A percentile compares a stretch with the other conserved stretches of the same genome.
phyloP scores from a whole-genome alignment of 1,140 invertebrate genomes.

The Diploscapter pachys region DNA sequence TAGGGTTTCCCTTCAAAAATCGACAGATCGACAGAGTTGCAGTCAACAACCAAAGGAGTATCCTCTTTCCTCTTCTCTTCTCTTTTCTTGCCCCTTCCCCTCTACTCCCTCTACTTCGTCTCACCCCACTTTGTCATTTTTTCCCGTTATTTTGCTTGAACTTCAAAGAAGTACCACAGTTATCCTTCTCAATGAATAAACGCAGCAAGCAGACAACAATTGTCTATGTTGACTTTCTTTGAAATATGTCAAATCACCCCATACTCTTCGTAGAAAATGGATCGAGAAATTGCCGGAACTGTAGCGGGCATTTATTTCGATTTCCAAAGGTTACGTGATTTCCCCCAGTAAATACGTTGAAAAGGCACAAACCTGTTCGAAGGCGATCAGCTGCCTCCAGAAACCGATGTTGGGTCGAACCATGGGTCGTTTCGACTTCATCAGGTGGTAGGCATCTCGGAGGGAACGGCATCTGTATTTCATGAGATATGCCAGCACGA shows the following conservation, averaged over 20 bases:
- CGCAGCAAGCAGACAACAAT: too few relatives aligned
- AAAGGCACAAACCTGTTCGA: conserved; percentile 64
- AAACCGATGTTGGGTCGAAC: conserved; percentile 85
- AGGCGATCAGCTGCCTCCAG: conserved; percentile 77
- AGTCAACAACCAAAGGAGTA: neutral
- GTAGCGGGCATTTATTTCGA: neutral
- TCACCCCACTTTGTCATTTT: neutral
- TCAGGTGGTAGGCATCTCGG: conserved; percentile 63
- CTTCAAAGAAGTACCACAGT: neutral
- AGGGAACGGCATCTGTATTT: conserved; percentile 74
- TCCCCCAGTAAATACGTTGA: too few relatives aligned
- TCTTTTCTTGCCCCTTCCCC: neutral
- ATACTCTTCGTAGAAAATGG: too few relatives aligned
- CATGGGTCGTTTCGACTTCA: conserved; percentile 67
- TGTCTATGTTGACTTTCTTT: too few relatives aligned
- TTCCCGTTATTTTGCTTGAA: neutral
- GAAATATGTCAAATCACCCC: too few relatives aligned
- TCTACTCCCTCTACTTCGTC: neutral
- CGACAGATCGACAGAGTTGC: neutral
- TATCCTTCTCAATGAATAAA: conserved; percentile 1
- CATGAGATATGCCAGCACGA: conserved; percentile 82
- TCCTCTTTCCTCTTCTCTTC: neutral
- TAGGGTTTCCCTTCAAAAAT: neutral
- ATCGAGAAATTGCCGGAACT: neutral
- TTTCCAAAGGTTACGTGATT: conserved; percentile 1